These are phyloP conservation scores for Augochlorella aurata DNA, from an alignment of 2,888 invertebrate species.

Conservation along the genomic window DNA sequence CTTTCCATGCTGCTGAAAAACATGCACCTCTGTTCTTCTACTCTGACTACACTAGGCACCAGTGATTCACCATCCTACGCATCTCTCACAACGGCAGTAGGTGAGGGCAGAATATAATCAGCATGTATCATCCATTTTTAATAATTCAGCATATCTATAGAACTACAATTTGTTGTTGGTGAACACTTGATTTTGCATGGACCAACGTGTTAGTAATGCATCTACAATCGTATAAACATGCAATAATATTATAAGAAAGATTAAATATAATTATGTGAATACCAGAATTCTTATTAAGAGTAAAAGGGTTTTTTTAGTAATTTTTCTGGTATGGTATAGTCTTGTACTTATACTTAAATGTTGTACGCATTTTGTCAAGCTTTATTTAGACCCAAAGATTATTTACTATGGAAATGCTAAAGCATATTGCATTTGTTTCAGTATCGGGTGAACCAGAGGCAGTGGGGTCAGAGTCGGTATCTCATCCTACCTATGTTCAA, in stretches of 20 bases:
- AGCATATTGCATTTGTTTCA: conserved; percentile 69
- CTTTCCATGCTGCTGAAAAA: conserved; percentile 76
- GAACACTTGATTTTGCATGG: conserved; percentile 45
- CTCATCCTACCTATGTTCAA: conserved; percentile 85
- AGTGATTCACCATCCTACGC: conserved; percentile 83
- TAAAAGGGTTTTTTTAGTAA: conserved; percentile 23
- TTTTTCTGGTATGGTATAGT: conserved; percentile 6
- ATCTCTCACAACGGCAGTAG: conserved; percentile 83
- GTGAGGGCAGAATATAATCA: conserved; percentile 78
- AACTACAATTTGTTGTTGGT: conserved; percentile 8
- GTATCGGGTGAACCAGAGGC: conserved; percentile 83
- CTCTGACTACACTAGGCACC: conserved; percentile 78
- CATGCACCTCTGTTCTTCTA: conserved; percentile 74
- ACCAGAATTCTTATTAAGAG: conserved; percentile 8
- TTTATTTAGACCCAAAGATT: background rate
- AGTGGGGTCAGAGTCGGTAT: conserved; percentile 83
- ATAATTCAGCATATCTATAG: conserved; percentile 36
- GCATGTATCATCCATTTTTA: conserved; percentile 65
- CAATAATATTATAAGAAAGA: background rate
- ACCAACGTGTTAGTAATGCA: background rate
- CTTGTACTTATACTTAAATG: conserved; percentile 7
- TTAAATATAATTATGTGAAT: background rate
- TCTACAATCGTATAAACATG: background rate
- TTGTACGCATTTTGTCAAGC: conserved; percentile 27
- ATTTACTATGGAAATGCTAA: background rate